A percentile compares a stretch with the other conserved stretches of the same genome.
phyloP scores from a whole-genome alignment of 1,140 invertebrate species.

The Drosophila ambigua region DNA sequence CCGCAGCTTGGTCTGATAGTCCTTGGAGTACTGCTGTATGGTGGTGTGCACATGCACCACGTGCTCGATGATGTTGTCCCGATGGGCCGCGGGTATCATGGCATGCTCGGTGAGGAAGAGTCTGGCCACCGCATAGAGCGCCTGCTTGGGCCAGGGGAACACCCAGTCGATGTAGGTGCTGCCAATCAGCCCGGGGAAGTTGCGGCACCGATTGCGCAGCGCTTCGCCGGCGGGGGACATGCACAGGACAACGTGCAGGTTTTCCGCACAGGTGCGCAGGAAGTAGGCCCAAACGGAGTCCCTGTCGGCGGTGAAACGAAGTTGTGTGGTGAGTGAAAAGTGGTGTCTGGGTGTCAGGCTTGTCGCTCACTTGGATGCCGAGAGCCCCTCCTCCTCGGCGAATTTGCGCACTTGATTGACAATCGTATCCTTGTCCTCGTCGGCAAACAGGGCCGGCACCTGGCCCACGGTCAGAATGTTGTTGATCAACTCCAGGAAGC shows the following conservation, averaged over 20 bases:
- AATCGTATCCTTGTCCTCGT: constrained; percentile 94
- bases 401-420: constrained; percentile 87
- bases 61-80: constrained; percentile 90
- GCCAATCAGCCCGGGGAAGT: constrained; percentile 95
- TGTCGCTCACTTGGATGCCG: constrained; percentile 87
- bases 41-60: constrained; percentile 92
- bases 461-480: constrained; percentile 95
- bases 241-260: constrained; percentile 94
- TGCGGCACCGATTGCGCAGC: constrained; percentile 91
- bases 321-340: neutral
- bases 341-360: neutral
- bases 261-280: constrained; percentile 89
- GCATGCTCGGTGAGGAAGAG: constrained; percentile 88
- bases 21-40: constrained; percentile 88
- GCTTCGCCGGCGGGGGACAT: constrained; percentile 94
- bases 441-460: constrained; percentile 92
- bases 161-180: constrained; percentile 98
- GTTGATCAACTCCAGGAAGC: constrained; percentile 95
- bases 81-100: constrained; percentile 87
- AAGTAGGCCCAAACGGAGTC: constrained; percentile 94
- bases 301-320: constrained; percentile 76
- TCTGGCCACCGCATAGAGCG: constrained; percentile 92
- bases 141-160: constrained; percentile 95
- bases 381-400: constrained; percentile 88
- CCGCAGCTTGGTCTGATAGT: constrained; percentile 89